phyloP scores from a whole-genome alignment of 2,797 vertebrate species.

The Sebastes trivittatus region DNA sequence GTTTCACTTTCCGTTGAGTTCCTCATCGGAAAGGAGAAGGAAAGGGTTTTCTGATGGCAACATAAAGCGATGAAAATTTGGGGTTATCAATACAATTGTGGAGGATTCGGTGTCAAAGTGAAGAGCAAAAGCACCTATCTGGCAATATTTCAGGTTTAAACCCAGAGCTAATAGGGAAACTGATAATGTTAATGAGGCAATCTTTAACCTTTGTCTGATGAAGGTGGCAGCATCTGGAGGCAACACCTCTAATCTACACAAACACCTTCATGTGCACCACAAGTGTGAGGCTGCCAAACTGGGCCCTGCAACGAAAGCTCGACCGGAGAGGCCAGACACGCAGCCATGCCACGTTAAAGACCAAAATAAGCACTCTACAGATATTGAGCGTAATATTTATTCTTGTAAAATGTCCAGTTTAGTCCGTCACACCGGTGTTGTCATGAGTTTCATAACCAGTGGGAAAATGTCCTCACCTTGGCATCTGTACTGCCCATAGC shows the following conservation, averaged over 20 bases:
- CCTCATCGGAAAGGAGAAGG: too few relatives aligned
- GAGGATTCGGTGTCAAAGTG: not conserved
- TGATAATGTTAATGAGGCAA: not conserved
- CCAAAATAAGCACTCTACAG: not conserved
- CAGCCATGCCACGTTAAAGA: not conserved
- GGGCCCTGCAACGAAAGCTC: not conserved
- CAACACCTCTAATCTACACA: not conserved
- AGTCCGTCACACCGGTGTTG: too few relatives aligned
- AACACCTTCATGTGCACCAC: too few relatives aligned
- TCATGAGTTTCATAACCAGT: too few relatives aligned
- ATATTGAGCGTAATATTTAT: not conserved
- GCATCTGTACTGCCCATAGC: not conserved
- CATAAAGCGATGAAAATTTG: rapidly evolving
- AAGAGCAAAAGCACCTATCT: not conserved
- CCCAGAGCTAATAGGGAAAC: not conserved
- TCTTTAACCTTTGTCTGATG: not conserved
- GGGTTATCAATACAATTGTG: too few relatives aligned
- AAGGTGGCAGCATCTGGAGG: not conserved
- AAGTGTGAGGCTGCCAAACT: not conserved
- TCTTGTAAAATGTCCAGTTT: too few relatives aligned
- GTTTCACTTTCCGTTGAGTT: too few relatives aligned
- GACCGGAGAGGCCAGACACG: not conserved
- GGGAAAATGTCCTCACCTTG: not conserved
- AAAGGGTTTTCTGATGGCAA: too few relatives aligned
- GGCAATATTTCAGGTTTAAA: not conserved